A percentile compares a stretch with the other conserved stretches of the same genome.
Evolutionary conservation across 2,888 invertebrate genomes (phyloP).

Genomic region (Bruchidius siliquastri): DNA sequence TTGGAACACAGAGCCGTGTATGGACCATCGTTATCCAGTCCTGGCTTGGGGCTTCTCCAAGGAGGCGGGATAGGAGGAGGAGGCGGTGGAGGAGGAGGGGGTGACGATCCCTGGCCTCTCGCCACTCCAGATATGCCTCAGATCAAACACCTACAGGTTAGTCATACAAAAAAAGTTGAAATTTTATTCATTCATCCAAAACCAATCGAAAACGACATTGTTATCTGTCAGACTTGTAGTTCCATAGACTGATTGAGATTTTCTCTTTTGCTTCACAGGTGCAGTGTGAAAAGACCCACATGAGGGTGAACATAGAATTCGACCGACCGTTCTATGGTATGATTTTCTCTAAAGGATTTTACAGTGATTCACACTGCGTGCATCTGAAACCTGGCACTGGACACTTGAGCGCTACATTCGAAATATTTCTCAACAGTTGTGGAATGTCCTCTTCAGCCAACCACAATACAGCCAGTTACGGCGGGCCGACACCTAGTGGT

Average conservation of each 20-base stretch:
- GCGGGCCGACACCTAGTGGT: slow-evolving; percentile 85
- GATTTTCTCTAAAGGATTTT: slow-evolving; percentile 93
- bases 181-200: no score
- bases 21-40: slow-evolving; percentile 58
- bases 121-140: slow-evolving; percentile 87
- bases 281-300: slow-evolving; percentile 92
- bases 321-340: slow-evolving; percentile 93
- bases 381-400: slow-evolving; percentile 89
- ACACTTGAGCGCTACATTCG: slow-evolving; percentile 86
- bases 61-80: slow-evolving; percentile 46
- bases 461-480: slow-evolving; percentile 76
- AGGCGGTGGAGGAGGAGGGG: slow-evolving; percentile 44
- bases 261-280: slow-evolving; percentile 46
- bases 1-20: slow-evolving; percentile 75
- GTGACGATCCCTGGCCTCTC: slow-evolving; percentile 85
- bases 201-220: no score
- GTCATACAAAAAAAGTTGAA: neutral
- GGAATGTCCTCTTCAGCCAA: slow-evolving; percentile 92
- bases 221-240: no score
- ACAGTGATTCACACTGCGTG: slow-evolving; percentile 87
- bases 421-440: slow-evolving; percentile 88
- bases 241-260: no score
- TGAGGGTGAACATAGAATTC: slow-evolving; percentile 93
- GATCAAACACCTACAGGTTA: slow-evolving; percentile 77
- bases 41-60: slow-evolving; percentile 44